phyloP scores from a whole-genome alignment of 2,113 vertebrate genomes.

The Ptilonorhynchus violaceus region DNA sequence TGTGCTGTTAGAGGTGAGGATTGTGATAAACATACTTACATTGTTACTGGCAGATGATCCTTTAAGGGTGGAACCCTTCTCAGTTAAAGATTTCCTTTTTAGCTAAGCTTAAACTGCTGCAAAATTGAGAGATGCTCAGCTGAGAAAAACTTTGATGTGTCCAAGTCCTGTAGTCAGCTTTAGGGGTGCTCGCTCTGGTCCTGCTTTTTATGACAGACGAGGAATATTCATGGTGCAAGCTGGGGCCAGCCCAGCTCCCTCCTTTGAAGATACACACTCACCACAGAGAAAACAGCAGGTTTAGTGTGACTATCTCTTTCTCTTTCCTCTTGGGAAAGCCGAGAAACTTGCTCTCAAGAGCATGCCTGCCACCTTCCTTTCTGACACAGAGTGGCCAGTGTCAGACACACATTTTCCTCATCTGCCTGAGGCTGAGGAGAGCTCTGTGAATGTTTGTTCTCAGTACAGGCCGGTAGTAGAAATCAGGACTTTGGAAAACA shows the following conservation, averaged over 20 bases:
- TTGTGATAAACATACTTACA: background rate
- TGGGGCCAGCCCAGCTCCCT: background rate
- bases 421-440: background rate
- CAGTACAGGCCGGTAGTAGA: background rate
- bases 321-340: background rate
- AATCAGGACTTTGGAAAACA: background rate
- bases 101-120: background rate
- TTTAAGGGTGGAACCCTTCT: background rate
- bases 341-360: background rate
- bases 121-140: background rate
- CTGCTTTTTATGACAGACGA: background rate
- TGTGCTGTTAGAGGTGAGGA: background rate
- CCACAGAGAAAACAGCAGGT: background rate
- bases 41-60: background rate
- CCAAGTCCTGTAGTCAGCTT: background rate
- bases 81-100: background rate
- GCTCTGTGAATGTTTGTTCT: background rate
- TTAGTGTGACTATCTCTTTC: background rate
- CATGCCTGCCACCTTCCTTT: background rate
- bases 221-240: background rate
- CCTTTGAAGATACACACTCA: background rate
- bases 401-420: background rate
- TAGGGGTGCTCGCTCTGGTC: background rate
- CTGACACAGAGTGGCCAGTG: background rate
- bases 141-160: background rate